Percentiles rank a stretch among this genome's conserved stretches.
Conservation (phyloP, 2,888 invertebrate species). For the Phrixothrix hirtus region DNA sequence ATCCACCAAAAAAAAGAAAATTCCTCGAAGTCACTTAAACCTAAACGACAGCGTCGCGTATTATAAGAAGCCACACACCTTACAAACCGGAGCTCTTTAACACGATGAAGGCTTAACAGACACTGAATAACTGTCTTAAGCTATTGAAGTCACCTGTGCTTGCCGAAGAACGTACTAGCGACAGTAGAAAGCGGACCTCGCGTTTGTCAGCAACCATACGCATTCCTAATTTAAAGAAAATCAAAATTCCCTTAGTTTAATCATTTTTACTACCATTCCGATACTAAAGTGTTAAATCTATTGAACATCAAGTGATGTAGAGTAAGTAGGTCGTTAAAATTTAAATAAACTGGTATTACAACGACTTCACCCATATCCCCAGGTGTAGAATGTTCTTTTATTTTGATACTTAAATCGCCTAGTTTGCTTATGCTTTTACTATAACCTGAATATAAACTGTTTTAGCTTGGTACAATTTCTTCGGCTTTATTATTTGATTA, state of each 20-base stretch:
- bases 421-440: not conserved
- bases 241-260: too few relatives aligned
- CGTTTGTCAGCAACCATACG: not conserved
- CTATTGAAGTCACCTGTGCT: slow-evolving; percentile 35
- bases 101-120: slow-evolving; percentile 33
- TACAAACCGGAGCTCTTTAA: slow-evolving; percentile 22
- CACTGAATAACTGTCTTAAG: slow-evolving; percentile 40
- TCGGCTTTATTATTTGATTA: too few relatives aligned
- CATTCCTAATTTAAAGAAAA: not conserved
- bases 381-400: not conserved
- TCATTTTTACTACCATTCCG: too few relatives aligned
- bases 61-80: not conserved
- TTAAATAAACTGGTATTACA: not conserved
- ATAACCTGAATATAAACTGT: too few relatives aligned
- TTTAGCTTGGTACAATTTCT: too few relatives aligned
- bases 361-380: not conserved
- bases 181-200: slow-evolving; percentile 38
- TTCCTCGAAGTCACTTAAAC: too few relatives aligned
- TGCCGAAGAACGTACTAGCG: slow-evolving; percentile 34
- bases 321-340: not conserved
- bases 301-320: not conserved
- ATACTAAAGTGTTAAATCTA: too few relatives aligned
- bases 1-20: too few relatives aligned
- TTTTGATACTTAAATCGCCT: not conserved
- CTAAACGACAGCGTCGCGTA: not conserved